Percentiles rank a stretch among this genome's conserved stretches.
Evolutionary conservation across 2,113 vertebrate genomes (phyloP).

Genomic region (Zootoca vivipara): DNA sequence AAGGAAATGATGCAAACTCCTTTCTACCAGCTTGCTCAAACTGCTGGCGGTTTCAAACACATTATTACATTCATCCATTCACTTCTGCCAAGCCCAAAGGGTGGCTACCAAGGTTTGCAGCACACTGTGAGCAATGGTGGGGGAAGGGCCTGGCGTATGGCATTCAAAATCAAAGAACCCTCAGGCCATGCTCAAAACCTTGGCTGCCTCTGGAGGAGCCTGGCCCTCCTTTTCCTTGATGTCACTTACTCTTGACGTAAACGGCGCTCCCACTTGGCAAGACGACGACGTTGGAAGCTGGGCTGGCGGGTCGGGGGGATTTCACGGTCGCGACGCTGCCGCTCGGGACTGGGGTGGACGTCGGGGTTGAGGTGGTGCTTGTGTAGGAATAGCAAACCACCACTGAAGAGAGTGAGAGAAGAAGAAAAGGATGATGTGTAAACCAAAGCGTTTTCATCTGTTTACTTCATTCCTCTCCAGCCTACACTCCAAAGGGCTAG

Average conservation of each 20-base stretch:
- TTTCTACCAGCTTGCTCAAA: neutral
- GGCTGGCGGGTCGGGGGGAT: slow-evolving; percentile 93
- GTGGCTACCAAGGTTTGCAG: neutral
- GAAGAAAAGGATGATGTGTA: slow-evolving; percentile 66
- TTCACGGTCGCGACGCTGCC: slow-evolving; percentile 86
- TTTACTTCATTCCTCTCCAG: too few relatives aligned
- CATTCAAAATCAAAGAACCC: neutral
- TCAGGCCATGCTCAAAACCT: neutral
- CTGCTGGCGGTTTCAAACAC: neutral
- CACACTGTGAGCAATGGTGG: neutral
- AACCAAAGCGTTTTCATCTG: slow-evolving; percentile 37
- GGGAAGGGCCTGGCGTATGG: neutral
- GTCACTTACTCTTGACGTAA: slow-evolving; percentile 95
- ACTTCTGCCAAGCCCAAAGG: neutral
- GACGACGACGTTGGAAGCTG: slow-evolving; percentile 96
- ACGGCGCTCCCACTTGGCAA: slow-evolving; percentile 97
- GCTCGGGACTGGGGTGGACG: slow-evolving; percentile 86
- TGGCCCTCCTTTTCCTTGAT: slow-evolving; percentile 17
- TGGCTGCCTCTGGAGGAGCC: neutral
- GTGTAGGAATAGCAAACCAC: slow-evolving; percentile 98
- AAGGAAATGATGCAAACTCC: neutral
- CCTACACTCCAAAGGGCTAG: too few relatives aligned
- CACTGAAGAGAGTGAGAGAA: slow-evolving; percentile 79
- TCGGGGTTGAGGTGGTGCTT: slow-evolving; percentile 92
- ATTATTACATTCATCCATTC: neutral